Conservation (phyloP, 2,888 invertebrate genomes). For the Orthonychiurus folsomi region DNA sequence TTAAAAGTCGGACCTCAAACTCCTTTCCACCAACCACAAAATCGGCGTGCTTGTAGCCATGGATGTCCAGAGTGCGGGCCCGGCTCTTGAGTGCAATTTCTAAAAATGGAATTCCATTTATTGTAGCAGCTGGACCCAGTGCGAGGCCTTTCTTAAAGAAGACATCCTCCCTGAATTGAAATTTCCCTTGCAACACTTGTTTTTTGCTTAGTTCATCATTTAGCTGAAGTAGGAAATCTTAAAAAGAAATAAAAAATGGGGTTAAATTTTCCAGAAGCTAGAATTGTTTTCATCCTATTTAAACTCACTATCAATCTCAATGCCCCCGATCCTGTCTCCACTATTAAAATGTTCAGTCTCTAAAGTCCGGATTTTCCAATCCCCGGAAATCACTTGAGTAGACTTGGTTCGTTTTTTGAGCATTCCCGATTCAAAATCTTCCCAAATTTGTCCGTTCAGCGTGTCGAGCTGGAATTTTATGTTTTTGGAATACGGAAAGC, state of each 20-base stretch:
- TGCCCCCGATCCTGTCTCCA: slow-evolving; percentile 1
- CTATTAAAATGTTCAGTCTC: slow-evolving; percentile 7
- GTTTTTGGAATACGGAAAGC: background rate
- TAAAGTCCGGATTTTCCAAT: slow-evolving; percentile 22
- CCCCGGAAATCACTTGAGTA: slow-evolving; percentile 19
- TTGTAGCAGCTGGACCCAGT: background rate
- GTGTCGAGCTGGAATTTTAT: slow-evolving; percentile 15
- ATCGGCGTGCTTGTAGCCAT: slow-evolving; percentile 25
- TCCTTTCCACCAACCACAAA: slow-evolving; percentile 13
- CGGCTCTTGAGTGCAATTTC: slow-evolving; percentile 19
- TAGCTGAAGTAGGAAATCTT: slow-evolving; percentile 22
- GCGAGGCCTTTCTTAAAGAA: slow-evolving; percentile 12
- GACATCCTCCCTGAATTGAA: slow-evolving; percentile 18
- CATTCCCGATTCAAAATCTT: slow-evolving; percentile 14
- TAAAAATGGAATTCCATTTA: slow-evolving; percentile 27
- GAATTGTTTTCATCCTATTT: too few species aligned
- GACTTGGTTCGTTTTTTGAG: slow-evolving; percentile 10
- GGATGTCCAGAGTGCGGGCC: slow-evolving; percentile 10
- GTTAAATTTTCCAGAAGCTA: background rate
- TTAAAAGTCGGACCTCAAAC: slow-evolving; percentile 13
- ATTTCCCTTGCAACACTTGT: slow-evolving; percentile 15
- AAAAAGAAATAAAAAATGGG: slow-evolving; percentile 4
- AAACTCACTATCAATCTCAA: slow-evolving; percentile 2
- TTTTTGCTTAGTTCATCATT: slow-evolving; percentile 2
- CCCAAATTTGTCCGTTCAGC: slow-evolving; percentile 18